Evolutionary conservation across 2,888 invertebrate species (phyloP).

Genomic region (Drosophila infuscata): DNA sequence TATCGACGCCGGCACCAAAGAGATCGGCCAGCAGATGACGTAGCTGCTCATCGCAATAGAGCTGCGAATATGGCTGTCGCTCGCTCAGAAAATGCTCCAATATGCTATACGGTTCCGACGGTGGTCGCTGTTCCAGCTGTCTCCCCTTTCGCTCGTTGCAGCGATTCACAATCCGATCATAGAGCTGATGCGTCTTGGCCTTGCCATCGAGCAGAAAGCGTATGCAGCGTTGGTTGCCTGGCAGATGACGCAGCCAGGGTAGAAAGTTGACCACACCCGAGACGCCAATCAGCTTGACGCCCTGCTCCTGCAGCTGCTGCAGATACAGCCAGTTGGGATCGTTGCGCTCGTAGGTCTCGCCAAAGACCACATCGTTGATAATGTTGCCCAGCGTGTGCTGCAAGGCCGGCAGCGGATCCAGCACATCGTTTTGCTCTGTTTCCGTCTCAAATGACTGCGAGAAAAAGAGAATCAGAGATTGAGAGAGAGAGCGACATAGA

Average conservation of each 20-base stretch:
- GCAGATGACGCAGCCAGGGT: slow-evolving; percentile 89
- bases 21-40: slow-evolving; percentile 92
- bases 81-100: slow-evolving; percentile 89
- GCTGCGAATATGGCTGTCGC: slow-evolving; percentile 81
- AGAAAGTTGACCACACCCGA: slow-evolving; percentile 94
- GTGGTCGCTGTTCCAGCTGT: slow-evolving; percentile 10
- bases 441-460: slow-evolving; percentile 61
- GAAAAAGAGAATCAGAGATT: slow-evolving; percentile 3
- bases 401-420: slow-evolving; percentile 81
- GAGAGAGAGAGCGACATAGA: slow-evolving; percentile 1
- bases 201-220: slow-evolving; percentile 89
- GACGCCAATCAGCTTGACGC: slow-evolving; percentile 92
- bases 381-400: slow-evolving; percentile 91
- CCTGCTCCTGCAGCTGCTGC: slow-evolving; percentile 92
- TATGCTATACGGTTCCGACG: slow-evolving; percentile 84
- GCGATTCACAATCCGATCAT: slow-evolving; percentile 88
- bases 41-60: slow-evolving; percentile 86
- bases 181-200: slow-evolving; percentile 90
- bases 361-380: slow-evolving; percentile 92
- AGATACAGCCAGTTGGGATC: slow-evolving; percentile 92
- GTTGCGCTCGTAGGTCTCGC: slow-evolving; percentile 88
- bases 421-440: slow-evolving; percentile 79
- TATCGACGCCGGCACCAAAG: slow-evolving; percentile 94
- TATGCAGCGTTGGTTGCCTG: slow-evolving; percentile 88
- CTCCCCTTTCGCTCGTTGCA: slow-evolving; percentile 83